A percentile compares a stretch with the other conserved stretches of the same genome.
These are phyloP conservation scores for Dasypolia templi DNA, from an alignment of 2,888 invertebrate species.

Conservation along the genomic window DNA sequence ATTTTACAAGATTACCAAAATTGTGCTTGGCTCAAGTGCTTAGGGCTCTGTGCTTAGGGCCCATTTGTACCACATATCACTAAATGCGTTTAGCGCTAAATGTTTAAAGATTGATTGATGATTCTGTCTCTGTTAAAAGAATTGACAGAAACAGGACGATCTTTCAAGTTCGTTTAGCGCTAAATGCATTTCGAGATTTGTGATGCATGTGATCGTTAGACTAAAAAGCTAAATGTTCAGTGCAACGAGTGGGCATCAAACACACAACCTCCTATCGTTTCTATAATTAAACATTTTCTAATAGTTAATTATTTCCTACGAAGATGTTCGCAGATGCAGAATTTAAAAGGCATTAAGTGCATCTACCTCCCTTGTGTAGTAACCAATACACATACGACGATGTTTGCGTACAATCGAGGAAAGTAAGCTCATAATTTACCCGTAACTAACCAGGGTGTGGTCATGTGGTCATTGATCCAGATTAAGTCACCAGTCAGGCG, in stretches of 20 bases:
- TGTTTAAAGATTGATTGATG: background rate
- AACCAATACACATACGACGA: constrained; percentile 3
- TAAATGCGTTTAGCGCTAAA: background rate
- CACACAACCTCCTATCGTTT: background rate
- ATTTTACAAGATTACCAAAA: background rate
- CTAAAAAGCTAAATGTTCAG: background rate
- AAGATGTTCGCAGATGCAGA: background rate
- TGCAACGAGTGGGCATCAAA: background rate
- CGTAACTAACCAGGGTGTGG: constrained; percentile 30
- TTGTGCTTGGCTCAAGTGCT: background rate
- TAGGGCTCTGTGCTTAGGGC: too few species aligned
- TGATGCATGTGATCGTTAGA: background rate
- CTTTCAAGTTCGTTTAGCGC: background rate
- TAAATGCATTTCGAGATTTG: background rate
- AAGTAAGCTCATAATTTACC: constrained; percentile 52
- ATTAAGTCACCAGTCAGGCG: constrained; percentile 54
- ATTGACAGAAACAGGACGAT: background rate
- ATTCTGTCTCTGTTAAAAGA: background rate
- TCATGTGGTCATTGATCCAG: constrained; percentile 60
- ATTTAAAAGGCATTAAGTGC: background rate
- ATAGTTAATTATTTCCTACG: background rate
- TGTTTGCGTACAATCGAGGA: constrained; percentile 39
- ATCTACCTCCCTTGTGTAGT: background rate
- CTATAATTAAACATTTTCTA: background rate
- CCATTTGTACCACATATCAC: too few species aligned